These are phyloP conservation scores for Drosophila subsilvestris DNA, from an alignment of 2,888 invertebrate species.

Conservation along the genomic window DNA sequence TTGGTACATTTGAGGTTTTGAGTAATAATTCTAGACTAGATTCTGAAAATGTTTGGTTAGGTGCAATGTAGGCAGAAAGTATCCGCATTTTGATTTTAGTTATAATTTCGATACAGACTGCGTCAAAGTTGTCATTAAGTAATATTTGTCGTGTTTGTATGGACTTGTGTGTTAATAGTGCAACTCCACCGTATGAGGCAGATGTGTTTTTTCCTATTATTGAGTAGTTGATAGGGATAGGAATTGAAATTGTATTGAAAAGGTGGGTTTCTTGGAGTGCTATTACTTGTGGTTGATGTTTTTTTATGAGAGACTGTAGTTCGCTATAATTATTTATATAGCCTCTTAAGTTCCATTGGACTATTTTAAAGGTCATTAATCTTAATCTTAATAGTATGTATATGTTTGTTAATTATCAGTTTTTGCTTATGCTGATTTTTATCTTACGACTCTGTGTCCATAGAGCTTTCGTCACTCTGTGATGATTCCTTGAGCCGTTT, in stretches of 20 bases:
- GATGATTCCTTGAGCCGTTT: too few species aligned
- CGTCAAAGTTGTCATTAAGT: too few species aligned
- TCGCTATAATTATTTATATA: conserved; percentile 3
- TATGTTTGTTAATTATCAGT: too few species aligned
- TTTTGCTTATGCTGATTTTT: too few species aligned
- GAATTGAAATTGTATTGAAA: conserved; percentile 7
- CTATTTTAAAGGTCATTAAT: too few species aligned
- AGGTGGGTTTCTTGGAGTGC: conserved; percentile 31
- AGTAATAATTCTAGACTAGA: conserved; percentile 16
- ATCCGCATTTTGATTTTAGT: too few species aligned
- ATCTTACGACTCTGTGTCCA: too few species aligned
- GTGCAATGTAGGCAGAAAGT: conserved; percentile 30
- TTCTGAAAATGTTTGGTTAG: conserved; percentile 14
- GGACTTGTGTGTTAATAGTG: conserved; percentile 27
- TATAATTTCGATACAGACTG: too few species aligned
- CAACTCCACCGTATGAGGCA: conserved; percentile 25
- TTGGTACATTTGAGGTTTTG: conserved; percentile 10
- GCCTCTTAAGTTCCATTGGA: too few species aligned
- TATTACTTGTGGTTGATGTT: conserved; percentile 6
- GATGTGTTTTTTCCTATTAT: conserved; percentile 23
- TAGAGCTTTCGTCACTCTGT: too few species aligned
- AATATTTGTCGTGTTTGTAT: too few species aligned
- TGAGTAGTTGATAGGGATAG: conserved; percentile 33
- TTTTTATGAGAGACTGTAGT: conserved; percentile 10
- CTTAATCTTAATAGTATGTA: too few species aligned